A percentile compares a stretch with the other conserved stretches of the same genome.
phyloP scores from a whole-genome alignment of 2,888 invertebrate genomes.

The Spodoptera littoralis region DNA sequence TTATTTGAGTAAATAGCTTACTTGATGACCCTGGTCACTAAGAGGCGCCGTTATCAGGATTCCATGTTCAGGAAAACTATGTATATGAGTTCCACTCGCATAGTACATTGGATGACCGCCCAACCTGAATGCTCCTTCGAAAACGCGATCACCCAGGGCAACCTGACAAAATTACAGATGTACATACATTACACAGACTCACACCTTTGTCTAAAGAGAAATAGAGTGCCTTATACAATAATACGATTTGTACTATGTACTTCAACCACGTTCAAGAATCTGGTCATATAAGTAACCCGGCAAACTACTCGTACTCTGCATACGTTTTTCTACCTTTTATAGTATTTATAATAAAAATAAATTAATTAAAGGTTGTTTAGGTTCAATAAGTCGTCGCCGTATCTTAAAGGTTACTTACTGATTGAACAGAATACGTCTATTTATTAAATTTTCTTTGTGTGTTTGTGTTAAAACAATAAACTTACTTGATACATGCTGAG shows the following conservation, averaged over 20 bases:
- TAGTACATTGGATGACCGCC: slow-evolving; percentile 97
- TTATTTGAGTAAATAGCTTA: slow-evolving; percentile 59
- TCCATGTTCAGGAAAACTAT: slow-evolving; percentile 94
- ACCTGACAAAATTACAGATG: slow-evolving; percentile 85
- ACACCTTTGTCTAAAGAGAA: no score
- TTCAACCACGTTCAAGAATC: no score
- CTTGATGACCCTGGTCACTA: slow-evolving; percentile 94
- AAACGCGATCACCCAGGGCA: slow-evolving; percentile 94
- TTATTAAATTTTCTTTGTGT: no score
- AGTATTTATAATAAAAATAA: no score
- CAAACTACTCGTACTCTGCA: no score
- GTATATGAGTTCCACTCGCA: slow-evolving; percentile 96
- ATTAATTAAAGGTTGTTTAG: no score
- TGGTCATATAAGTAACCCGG: no score
- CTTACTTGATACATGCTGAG: slow-evolving; percentile 93
- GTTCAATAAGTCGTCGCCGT: no score
- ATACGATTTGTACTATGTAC: not conserved
- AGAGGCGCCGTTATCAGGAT: slow-evolving; percentile 92
- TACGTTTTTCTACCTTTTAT: no score
- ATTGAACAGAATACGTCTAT: not conserved
- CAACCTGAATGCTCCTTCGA: slow-evolving; percentile 95
- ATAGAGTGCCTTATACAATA: not conserved
- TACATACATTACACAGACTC: not conserved
- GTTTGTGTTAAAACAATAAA: not conserved
- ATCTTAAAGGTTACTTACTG: no score